These are phyloP conservation scores for Thamnophis elegans DNA, from an alignment of 2,797 vertebrate genomes.

Conservation along the genomic window DNA sequence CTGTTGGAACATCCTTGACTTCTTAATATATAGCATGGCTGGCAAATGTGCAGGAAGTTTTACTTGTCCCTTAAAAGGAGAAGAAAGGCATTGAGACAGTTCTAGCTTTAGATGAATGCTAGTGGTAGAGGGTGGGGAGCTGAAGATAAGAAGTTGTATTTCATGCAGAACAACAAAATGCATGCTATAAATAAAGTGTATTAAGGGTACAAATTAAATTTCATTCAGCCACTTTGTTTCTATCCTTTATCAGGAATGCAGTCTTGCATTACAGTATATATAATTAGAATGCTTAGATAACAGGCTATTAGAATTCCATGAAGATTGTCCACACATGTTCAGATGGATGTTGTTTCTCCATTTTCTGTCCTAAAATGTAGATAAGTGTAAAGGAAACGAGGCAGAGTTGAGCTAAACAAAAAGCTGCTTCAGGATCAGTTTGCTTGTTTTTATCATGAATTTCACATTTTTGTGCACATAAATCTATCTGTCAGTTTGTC, in stretches of 20 bases:
- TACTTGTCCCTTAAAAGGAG: neutral
- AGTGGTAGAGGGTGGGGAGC: neutral
- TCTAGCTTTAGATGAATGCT: neutral
- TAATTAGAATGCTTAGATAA: slow-evolving; percentile 44
- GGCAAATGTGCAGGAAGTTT: neutral
- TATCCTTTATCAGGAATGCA: slow-evolving; percentile 50
- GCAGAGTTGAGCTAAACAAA: slow-evolving; percentile 14
- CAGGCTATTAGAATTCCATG: slow-evolving; percentile 15
- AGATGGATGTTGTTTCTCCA: slow-evolving; percentile 25
- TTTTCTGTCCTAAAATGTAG: slow-evolving; percentile 18
- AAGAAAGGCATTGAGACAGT: neutral
- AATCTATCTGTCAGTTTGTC: neutral
- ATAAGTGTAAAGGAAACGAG: slow-evolving; percentile 3
- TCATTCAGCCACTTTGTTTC: slow-evolving; percentile 48
- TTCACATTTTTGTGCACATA: neutral
- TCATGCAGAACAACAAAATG: slow-evolving; percentile 50
- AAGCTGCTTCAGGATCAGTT: slow-evolving; percentile 35
- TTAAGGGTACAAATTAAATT: slow-evolving; percentile 50
- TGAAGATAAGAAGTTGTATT: slow-evolving; percentile 10
- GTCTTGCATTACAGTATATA: slow-evolving; percentile 35
- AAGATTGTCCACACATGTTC: slow-evolving; percentile 24
- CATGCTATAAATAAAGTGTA: slow-evolving; percentile 46
- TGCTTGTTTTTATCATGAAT: slow-evolving; percentile 27
- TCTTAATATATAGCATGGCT: neutral
- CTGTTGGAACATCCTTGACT: neutral